Evolutionary conservation across 2,113 vertebrate species (phyloP), one percentile per base, ranked within the genome.

Genomic region (Cyrtonyx montezumae): DNA sequence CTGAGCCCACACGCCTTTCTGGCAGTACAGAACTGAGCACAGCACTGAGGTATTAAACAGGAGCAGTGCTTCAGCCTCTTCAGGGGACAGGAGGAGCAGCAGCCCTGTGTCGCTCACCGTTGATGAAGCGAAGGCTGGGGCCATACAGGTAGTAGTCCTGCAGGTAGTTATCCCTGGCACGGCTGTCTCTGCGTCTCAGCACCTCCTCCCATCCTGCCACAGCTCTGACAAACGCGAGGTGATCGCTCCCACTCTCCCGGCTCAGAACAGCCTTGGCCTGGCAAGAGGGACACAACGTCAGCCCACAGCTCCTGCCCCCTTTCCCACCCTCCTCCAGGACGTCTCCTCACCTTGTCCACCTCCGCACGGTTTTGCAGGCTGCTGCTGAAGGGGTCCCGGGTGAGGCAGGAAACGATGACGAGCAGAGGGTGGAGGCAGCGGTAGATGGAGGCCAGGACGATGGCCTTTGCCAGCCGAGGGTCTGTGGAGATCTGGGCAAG

Each of bases 361-460:
- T 97, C 97, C 0, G 98, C 95, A 2, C 99, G 97, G 97, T 99
- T 99, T 95, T 98, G 98, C 90, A 99, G 91, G 97, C 99, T 99
- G 97, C 99, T 99, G 96, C 98, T 95, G 96, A 99, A 99, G 5
- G 99, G 99, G 91, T 99, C 99, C 73, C 98, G 98, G n/a, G 98
- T 99, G 91, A 99, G 98, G 90, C 98, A 99, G 80, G 99, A 99
- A 3, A 98, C 98, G 0, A 99, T 97, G 36, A 98, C 98, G 55
- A 99, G 96, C 95, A 99, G 97, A 0, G 99, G 99, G 87, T 99
- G 98, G 8, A 98, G 97, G 90, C 99, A 99, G 25, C 98, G 98
- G 97, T 99, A 99, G 96, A 99, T 97, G 92, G 98, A 97, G 0
- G 99, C 98, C 91, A 99, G 94, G 42, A 99, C 98, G 0, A 99